These are phyloP conservation scores for Mesorhabditis sp. DNA, from an alignment of 2,888 invertebrate genomes.

Conservation along the genomic window DNA sequence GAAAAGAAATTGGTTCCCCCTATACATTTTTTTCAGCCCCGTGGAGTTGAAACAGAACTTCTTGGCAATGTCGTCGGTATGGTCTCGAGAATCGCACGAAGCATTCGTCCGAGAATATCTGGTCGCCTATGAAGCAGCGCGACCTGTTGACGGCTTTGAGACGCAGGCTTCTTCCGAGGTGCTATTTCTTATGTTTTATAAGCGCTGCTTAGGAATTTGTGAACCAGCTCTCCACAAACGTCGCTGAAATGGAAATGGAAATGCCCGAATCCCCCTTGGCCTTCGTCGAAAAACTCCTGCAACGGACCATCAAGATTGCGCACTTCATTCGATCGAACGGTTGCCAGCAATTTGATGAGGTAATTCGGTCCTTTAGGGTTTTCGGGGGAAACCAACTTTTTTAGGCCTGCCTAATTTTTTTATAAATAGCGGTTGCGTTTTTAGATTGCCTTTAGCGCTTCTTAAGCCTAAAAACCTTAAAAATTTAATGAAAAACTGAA, in stretches of 20 bases:
- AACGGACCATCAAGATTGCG: not conserved
- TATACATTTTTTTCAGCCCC: not conserved
- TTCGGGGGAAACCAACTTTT: not conserved
- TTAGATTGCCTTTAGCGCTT: not conserved
- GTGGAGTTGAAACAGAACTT: conserved; percentile 3
- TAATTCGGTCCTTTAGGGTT: conserved; percentile 7
- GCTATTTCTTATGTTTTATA: too few relatives aligned
- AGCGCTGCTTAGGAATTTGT: too few relatives aligned
- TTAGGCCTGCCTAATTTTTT: too few relatives aligned
- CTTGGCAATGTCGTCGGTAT: conserved; percentile 21
- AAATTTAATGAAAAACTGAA: conserved; percentile 14
- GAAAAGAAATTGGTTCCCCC: too few relatives aligned
- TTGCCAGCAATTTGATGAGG: conserved; percentile 12
- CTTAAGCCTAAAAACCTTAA: not conserved
- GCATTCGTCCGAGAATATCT: conserved; percentile 26
- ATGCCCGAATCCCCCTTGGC: too few relatives aligned
- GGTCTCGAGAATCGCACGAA: conserved; percentile 29
- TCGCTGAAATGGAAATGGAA: too few relatives aligned
- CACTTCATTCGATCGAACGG: not conserved
- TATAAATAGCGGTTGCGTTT: too few relatives aligned
- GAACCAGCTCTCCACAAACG: too few relatives aligned
- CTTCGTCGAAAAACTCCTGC: not conserved
- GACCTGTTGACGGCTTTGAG: too few relatives aligned
- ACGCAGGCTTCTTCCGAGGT: too few relatives aligned
- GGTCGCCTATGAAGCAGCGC: conserved; percentile 20